A percentile compares a stretch with the other conserved stretches of the same genome.
Evolutionary conservation across 2,797 vertebrate species (phyloP).

Genomic region (Poliocrania exsul): DNA sequence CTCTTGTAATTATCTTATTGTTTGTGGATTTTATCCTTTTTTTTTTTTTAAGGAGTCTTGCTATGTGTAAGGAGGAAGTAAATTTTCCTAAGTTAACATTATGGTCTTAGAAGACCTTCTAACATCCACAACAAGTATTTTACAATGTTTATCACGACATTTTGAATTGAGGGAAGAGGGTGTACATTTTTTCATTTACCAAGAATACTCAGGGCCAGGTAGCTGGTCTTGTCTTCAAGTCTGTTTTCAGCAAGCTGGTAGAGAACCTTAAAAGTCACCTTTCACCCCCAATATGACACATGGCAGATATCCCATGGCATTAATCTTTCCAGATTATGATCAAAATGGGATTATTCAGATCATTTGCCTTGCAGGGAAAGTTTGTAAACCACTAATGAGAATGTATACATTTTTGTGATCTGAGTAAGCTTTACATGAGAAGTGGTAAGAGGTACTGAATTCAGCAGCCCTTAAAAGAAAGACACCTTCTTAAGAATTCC

Average conservation of each 20-base stretch:
- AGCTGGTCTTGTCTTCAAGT: not conserved
- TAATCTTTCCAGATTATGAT: not conserved
- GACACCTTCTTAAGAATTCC: not conserved
- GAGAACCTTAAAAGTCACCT: not conserved
- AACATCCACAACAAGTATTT: too few relatives aligned
- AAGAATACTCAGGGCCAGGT: not conserved
- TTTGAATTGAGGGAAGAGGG: not conserved
- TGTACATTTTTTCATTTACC: not conserved
- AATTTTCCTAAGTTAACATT: not conserved
- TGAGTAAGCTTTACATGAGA: not conserved
- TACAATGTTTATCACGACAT: not conserved
- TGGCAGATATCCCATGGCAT: rapidly evolving
- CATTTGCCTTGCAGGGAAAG: not conserved
- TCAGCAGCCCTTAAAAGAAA: not conserved
- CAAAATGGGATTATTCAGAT: not conserved
- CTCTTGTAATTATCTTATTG: not conserved
- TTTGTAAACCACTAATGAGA: not conserved
- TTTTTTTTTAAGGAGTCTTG: not conserved
- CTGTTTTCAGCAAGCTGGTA: not conserved
- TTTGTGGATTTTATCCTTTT: not conserved
- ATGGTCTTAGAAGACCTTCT: not conserved
- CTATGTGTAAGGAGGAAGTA: not conserved
- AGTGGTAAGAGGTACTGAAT: not conserved
- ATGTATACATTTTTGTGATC: not conserved
- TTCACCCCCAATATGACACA: not conserved